phyloP scores from a whole-genome alignment of 2,888 invertebrate genomes.

The Octonoba sinensis region DNA sequence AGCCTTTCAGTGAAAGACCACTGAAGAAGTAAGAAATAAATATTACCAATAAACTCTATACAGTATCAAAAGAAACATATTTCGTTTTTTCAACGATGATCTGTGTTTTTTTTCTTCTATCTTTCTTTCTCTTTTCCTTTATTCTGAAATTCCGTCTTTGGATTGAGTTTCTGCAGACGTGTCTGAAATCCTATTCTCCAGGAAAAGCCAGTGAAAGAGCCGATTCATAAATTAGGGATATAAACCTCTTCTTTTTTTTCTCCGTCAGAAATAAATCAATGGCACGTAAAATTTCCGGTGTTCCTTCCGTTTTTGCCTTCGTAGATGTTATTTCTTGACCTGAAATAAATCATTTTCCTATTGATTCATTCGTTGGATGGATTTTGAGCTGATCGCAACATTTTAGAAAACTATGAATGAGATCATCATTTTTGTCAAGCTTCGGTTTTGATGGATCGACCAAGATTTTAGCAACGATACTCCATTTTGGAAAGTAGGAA shows the following conservation, averaged over 20 bases:
- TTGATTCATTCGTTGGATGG: background rate
- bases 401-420: background rate
- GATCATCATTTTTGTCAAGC: no score
- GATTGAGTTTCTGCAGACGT: constrained; percentile 34
- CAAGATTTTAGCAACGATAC: no score
- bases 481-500: no score
- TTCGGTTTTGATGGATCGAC: no score
- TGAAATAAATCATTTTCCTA: constrained; percentile 26
- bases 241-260: background rate
- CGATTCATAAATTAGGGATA: constrained; percentile 35
- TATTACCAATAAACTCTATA: no score
- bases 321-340: constrained; percentile 21
- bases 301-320: constrained; percentile 7
- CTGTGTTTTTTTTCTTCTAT: background rate
- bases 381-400: background rate
- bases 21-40: constrained; percentile 4
- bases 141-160: constrained; percentile 1
- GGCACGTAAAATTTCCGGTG: constrained; percentile 38
- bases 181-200: constrained; percentile 32
- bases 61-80: constrained; percentile 12
- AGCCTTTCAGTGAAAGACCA: background rate
- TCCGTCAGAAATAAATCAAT: constrained; percentile 16
- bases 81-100: constrained; percentile 4
- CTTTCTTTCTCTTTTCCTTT: background rate
- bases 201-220: constrained; percentile 8